phyloP scores from a whole-genome alignment of 2,888 invertebrate species.

The Entomobrya proxima region DNA sequence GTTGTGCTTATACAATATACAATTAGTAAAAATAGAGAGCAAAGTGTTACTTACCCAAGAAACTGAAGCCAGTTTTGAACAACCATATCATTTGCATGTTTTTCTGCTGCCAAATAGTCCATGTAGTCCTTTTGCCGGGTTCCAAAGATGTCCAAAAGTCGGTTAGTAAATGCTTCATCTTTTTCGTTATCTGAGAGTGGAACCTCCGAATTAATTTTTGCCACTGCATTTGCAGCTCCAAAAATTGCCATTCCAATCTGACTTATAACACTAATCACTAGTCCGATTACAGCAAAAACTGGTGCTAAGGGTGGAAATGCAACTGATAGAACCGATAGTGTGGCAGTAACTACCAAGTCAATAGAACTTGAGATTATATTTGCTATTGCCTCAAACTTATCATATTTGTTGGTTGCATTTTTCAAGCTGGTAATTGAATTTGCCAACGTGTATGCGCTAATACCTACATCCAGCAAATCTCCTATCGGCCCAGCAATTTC shows the following conservation, averaged over 20 bases:
- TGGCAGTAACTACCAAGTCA: constrained; percentile 49
- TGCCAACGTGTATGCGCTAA: constrained; percentile 11
- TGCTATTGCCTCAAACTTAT: constrained; percentile 63
- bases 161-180: no score
- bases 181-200: no score
- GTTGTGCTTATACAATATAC: no score
- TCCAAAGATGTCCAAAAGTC: no score
- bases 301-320: constrained; percentile 57
- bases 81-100: constrained; percentile 39
- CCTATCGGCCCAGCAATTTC: constrained; percentile 37
- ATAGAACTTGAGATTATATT: constrained; percentile 56
- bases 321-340: constrained; percentile 24
- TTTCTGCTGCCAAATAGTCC: constrained; percentile 20
- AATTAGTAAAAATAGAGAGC: no score
- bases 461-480: constrained; percentile 21
- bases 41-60: background rate
- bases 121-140: constrained; percentile 34
- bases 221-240: no score
- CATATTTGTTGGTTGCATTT: constrained; percentile 16
- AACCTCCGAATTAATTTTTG: no score
- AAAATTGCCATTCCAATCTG: no score
- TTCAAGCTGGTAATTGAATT: background rate
- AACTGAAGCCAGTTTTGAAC: constrained; percentile 14
- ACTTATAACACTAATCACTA: no score
- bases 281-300: background rate